Conservation (phyloP, 2,113 vertebrate species). For the Python bivittatus region DNA sequence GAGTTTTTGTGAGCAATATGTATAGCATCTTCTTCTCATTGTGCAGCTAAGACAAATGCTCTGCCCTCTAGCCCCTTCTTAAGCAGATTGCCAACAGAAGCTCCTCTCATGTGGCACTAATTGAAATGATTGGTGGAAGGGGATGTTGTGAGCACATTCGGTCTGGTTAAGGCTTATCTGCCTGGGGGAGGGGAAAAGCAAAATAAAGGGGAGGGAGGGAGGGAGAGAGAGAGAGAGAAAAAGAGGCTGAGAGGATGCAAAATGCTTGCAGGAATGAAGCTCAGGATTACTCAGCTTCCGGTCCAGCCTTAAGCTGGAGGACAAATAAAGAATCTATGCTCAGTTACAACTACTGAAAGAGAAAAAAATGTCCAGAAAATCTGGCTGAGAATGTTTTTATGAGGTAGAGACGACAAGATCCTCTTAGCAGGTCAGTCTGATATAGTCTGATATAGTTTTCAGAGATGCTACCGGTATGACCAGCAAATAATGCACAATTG, state of each 20-base stretch:
- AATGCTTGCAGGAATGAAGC: conserved; percentile 50
- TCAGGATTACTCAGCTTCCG: conserved; percentile 62
- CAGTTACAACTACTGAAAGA: conserved; percentile 23
- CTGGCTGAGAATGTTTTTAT: conserved; percentile 10
- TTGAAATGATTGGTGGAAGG: conserved; percentile 71
- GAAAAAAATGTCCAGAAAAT: conserved; percentile 35
- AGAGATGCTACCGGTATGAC: background rate
- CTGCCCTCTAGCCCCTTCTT: conserved; percentile 73
- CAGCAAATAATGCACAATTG: background rate
- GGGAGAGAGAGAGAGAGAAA: background rate
- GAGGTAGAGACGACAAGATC: conserved; percentile 31
- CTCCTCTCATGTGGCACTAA: conserved; percentile 76
- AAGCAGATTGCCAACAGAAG: conserved; percentile 76
- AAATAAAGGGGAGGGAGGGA: conserved; percentile 31
- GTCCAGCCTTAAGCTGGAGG: conserved; percentile 49
- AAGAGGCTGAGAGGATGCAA: background rate
- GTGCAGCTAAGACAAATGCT: conserved; percentile 70
- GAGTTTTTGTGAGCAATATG: conserved; percentile 70
- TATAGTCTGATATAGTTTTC: conserved; percentile 17
- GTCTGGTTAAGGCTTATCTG: conserved; percentile 65
- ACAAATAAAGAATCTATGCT: conserved; percentile 35
- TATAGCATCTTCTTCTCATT: conserved; percentile 72
- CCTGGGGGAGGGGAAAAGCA: conserved; percentile 37
- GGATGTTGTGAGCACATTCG: conserved; percentile 53
- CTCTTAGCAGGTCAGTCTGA: conserved; percentile 77